Evolutionary conservation across 2,113 vertebrate genomes (phyloP).

Genomic region (Platichthys flesus): DNA sequence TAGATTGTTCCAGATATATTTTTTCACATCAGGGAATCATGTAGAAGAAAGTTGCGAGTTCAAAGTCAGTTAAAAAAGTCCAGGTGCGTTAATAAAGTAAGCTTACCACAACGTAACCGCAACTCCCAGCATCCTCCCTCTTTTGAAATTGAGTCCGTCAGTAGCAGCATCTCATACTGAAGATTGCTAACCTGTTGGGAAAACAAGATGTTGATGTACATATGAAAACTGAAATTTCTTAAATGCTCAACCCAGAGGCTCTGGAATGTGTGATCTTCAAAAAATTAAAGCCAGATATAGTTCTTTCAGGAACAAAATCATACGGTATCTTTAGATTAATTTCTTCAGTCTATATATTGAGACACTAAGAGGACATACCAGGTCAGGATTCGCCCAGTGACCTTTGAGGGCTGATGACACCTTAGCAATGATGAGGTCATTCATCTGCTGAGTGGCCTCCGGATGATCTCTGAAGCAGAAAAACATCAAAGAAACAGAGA

Average conservation of each 20-base stretch:
- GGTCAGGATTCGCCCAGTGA: constrained; percentile 97
- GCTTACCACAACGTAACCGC: constrained; percentile 93
- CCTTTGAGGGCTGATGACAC: constrained; percentile 97
- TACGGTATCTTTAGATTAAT: too few species aligned
- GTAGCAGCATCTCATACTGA: constrained; percentile 97
- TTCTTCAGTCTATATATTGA: too few species aligned
- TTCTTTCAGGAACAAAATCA: neutral
- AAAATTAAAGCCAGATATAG: too few species aligned
- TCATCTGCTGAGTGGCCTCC: constrained; percentile 98
- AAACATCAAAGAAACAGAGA: neutral
- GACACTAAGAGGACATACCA: constrained; percentile 83
- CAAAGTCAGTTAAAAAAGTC: neutral
- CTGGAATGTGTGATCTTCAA: neutral
- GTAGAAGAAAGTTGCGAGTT: too few species aligned
- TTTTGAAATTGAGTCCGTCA: constrained; percentile 97
- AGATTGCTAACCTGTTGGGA: constrained; percentile 93
- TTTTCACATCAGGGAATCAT: too few species aligned
- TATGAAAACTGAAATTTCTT: neutral
- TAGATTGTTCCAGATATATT: too few species aligned
- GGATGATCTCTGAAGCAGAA: constrained; percentile 89
- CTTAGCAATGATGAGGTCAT: constrained; percentile 96
- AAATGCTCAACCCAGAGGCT: neutral
- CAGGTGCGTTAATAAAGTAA: neutral
- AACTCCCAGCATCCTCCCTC: constrained; percentile 99
- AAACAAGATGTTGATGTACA: neutral